Evolutionary conservation across 1,140 invertebrate species (phyloP).

Genomic region (Mercenaria mercenaria): DNA sequence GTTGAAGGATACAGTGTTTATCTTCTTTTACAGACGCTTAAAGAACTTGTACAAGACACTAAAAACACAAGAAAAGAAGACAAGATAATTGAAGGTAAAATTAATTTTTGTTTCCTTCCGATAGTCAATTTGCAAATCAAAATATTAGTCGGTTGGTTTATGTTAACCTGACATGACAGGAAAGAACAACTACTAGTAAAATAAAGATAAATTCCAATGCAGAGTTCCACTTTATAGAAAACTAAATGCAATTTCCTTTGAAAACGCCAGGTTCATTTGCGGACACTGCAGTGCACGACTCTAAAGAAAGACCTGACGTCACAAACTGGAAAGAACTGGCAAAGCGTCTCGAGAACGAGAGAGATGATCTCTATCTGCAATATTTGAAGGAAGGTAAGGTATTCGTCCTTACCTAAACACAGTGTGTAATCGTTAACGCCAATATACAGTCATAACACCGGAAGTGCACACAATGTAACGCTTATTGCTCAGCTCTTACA

Average conservation of each 20-base stretch:
- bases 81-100: neutral
- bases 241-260: too few species aligned
- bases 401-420: neutral
- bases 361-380: neutral
- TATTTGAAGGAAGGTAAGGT: neutral
- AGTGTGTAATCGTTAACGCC: too few species aligned
- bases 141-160: too few species aligned
- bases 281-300: neutral
- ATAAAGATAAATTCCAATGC: too few species aligned
- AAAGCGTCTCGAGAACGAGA: neutral
- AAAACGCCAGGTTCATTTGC: neutral
- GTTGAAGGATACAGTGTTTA: too few species aligned
- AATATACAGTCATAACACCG: too few species aligned
- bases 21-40: neutral
- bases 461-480: too few species aligned
- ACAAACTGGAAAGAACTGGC: constrained; percentile 3
- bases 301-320: neutral
- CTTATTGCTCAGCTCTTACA: too few species aligned
- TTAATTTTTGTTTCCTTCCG: neutral
- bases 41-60: neutral
- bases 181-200: too few species aligned
- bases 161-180: too few species aligned
- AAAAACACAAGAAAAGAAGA: neutral
- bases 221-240: too few species aligned
- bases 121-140: too few species aligned